Percentiles rank a stretch among this genome's conserved stretches.
Evolutionary conservation across 2,888 invertebrate species (phyloP).

Genomic region (Thereva unica): DNA sequence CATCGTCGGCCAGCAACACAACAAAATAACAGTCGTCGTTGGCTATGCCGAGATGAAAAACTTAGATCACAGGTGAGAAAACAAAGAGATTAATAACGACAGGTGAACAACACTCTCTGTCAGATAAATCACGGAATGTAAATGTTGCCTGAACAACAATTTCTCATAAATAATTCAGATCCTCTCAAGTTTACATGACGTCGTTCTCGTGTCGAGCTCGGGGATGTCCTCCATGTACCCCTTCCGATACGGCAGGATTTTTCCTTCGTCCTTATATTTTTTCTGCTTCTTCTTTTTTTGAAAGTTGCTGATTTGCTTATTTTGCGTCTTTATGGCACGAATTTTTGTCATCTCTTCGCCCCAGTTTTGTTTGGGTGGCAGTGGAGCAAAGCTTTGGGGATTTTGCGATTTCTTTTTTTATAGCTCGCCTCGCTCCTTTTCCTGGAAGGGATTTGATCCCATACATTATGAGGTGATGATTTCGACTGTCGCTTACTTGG

Average conservation of each 20-base stretch:
- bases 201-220: constrained; percentile 23
- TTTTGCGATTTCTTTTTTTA: too few relatives aligned
- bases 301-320: constrained; percentile 12
- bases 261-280: background rate
- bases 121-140: constrained; percentile 33
- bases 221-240: background rate
- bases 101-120: constrained; percentile 23
- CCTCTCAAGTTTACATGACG: constrained; percentile 30
- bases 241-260: background rate
- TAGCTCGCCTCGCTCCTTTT: too few relatives aligned
- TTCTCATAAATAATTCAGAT: constrained; percentile 33
- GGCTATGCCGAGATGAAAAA: constrained; percentile 17
- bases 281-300: background rate
- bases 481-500: too few relatives aligned
- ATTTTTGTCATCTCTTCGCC: too few relatives aligned
- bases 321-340: constrained; percentile 8
- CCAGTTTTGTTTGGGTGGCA: too few relatives aligned
- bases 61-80: constrained; percentile 32
- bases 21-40: background rate
- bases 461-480: too few relatives aligned
- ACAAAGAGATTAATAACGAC: constrained; percentile 32
- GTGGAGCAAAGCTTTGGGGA: too few relatives aligned
- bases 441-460: too few relatives aligned
- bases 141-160: constrained; percentile 33
- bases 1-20: constrained; percentile 1